Evolutionary conservation across 2,113 vertebrate genomes (phyloP).

Genomic region (Etia nguti): DNA sequence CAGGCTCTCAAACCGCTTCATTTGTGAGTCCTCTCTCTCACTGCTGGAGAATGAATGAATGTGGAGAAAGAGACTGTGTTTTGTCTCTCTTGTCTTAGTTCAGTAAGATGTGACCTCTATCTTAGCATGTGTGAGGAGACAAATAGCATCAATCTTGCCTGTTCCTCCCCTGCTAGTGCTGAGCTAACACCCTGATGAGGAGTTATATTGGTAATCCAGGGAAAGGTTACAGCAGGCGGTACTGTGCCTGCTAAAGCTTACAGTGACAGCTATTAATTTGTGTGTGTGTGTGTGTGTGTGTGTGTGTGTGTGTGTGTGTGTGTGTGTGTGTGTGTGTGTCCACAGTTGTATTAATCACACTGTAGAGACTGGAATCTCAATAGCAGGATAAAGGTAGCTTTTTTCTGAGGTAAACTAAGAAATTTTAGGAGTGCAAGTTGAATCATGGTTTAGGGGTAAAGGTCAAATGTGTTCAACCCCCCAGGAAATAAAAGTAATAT

Average conservation of each 20-base stretch:
- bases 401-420: neutral
- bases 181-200: conserved; percentile 6
- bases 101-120: conserved; percentile 29
- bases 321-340: neutral
- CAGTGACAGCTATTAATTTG: neutral
- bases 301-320: neutral
- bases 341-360: neutral
- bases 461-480: neutral
- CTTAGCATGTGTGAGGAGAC: conserved; percentile 23
- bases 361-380: neutral
- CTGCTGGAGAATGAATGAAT: neutral
- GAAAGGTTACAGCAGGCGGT: neutral
- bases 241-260: neutral
- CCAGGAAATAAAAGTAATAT: neutral
- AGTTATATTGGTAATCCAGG: conserved; percentile 12
- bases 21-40: neutral
- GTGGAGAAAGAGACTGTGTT: neutral
- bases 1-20: conserved; percentile 12
- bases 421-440: neutral
- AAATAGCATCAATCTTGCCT: conserved; percentile 26
- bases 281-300: neutral
- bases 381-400: neutral
- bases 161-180: neutral
- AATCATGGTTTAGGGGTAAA: neutral
- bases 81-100: conserved; percentile 20